Conservation (phyloP, 2,888 invertebrate genomes). For the Melanargia galathea region DNA sequence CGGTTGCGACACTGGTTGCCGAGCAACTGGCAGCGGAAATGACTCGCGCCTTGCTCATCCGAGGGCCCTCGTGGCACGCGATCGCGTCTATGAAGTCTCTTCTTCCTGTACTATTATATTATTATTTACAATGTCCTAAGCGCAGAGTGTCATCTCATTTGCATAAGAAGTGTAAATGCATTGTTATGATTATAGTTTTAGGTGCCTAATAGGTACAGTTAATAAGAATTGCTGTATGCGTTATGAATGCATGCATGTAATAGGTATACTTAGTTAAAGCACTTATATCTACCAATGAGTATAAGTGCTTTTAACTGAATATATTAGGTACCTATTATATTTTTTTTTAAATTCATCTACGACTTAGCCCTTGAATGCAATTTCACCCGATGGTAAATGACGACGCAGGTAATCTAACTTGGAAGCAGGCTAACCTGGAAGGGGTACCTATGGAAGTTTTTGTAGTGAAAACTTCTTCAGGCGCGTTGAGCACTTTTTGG, state of each 20-base stretch:
- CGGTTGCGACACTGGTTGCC: slow-evolving; percentile 55
- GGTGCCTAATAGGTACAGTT: slow-evolving; percentile 15
- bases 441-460: too few species aligned
- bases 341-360: too few species aligned
- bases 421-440: too few species aligned
- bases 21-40: slow-evolving; percentile 63
- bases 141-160: slow-evolving; percentile 11
- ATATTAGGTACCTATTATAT: too few species aligned
- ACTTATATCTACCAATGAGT: too few species aligned
- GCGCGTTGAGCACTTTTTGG: too few species aligned
- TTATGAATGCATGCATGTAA: not conserved
- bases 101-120: slow-evolving; percentile 37
- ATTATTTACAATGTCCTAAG: slow-evolving; percentile 39
- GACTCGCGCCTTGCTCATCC: slow-evolving; percentile 66
- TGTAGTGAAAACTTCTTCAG: too few species aligned
- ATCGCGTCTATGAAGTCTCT: slow-evolving; percentile 51
- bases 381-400: too few species aligned
- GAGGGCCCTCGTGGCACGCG: slow-evolving; percentile 60
- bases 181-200: slow-evolving; percentile 18
- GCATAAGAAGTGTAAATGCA: slow-evolving; percentile 12
- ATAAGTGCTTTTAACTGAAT: not conserved
- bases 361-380: too few species aligned
- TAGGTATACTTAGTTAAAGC: too few species aligned
- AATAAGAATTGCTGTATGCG: not conserved
- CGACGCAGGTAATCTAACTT: too few species aligned